phyloP scores from a whole-genome alignment of 2,888 invertebrate species.

The Catocala fraxini region DNA sequence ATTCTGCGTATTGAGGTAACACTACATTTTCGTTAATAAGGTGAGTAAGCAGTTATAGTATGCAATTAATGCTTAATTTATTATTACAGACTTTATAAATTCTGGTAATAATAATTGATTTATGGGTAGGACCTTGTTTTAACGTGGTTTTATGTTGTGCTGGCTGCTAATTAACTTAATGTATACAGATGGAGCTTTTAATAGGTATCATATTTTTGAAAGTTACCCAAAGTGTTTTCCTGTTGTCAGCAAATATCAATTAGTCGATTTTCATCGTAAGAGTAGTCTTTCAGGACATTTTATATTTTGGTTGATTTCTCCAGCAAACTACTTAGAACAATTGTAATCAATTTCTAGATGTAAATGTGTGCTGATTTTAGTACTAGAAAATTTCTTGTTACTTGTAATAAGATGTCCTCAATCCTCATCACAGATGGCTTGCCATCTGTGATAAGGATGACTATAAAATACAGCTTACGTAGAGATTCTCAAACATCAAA shows the following conservation, averaged over 20 bases:
- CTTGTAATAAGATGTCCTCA: no score
- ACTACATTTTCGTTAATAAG: constrained; percentile 25
- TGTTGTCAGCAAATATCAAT: no score
- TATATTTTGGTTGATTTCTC: no score
- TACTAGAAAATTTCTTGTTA: background rate
- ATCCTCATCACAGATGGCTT: no score
- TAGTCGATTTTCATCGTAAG: no score
- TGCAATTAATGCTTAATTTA: constrained; percentile 31
- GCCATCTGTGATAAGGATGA: background rate
- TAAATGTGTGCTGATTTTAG: no score
- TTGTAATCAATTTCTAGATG: no score
- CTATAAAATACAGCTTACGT: background rate
- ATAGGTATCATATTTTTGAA: no score
- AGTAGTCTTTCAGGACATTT: no score
- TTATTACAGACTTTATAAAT: constrained; percentile 21
- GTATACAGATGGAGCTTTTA: no score
- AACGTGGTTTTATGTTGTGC: background rate
- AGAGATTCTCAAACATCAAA: constrained; percentile 1
- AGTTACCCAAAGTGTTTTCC: no score
- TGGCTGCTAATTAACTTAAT: background rate
- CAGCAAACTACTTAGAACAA: no score
- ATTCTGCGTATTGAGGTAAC: constrained; percentile 15
- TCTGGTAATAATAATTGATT: constrained; percentile 10
- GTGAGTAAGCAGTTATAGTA: constrained; percentile 17
- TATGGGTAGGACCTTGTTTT: background rate